Conservation (phyloP, 2,888 invertebrate species). For the Tiliacea aurago region DNA sequence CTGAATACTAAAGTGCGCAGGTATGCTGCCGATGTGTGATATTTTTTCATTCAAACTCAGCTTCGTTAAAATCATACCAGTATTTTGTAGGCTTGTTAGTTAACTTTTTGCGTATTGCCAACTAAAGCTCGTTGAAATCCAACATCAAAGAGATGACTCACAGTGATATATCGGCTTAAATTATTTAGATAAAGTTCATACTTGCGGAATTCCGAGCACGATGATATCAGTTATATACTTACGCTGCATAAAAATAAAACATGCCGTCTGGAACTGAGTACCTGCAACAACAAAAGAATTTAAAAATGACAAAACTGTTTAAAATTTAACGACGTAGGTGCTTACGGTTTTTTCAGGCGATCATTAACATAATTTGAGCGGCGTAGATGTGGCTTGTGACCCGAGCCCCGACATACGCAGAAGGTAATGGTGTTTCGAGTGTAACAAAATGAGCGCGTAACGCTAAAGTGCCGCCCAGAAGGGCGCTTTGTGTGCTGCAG, state of each 20-base stretch:
- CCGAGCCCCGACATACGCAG: conserved; percentile 53
- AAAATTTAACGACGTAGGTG: conserved; percentile 77
- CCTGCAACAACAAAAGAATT: conserved; percentile 82
- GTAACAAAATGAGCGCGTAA: conserved; percentile 78
- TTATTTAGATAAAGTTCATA: conserved; percentile 74
- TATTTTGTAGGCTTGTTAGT: conserved; percentile 73
- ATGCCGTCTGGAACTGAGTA: conserved; percentile 68
- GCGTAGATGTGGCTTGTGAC: conserved; percentile 72
- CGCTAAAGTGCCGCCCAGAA: conserved; percentile 74
- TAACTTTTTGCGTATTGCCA: conserved; percentile 75
- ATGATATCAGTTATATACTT: conserved; percentile 64
- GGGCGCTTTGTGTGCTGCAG: conserved; percentile 77
- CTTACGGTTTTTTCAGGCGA: conserved; percentile 76
- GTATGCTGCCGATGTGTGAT: conserved; percentile 54
- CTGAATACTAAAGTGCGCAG: conserved; percentile 50
- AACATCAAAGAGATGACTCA: conserved; percentile 74
- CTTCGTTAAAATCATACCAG: conserved; percentile 76
- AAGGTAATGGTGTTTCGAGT: conserved; percentile 78
- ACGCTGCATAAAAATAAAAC: conserved; percentile 57
- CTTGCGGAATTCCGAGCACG: conserved; percentile 66
- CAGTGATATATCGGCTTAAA: conserved; percentile 70
- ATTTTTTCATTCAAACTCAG: conserved; percentile 73
- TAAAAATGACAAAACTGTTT: conserved; percentile 69
- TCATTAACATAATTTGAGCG: conserved; percentile 80
- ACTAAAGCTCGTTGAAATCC: conserved; percentile 69